phyloP scores from a whole-genome alignment of 1,140 invertebrate species.

The Frieseomelitta varia region DNA sequence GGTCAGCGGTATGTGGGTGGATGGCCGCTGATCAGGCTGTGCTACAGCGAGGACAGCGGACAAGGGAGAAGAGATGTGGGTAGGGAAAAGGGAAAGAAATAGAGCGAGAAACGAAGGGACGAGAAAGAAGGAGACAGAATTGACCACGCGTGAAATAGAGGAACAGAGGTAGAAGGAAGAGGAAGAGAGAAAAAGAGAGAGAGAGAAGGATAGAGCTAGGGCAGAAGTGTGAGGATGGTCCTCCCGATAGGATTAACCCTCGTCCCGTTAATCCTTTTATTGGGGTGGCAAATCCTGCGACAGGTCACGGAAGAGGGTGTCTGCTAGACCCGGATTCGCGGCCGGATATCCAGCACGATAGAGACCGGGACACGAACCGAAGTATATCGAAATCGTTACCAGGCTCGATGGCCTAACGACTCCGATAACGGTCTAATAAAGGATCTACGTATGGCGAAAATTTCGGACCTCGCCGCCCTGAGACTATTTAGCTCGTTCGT shows the following conservation, averaged over 20 bases:
- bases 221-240: conserved; percentile 68
- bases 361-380: conserved; percentile 53
- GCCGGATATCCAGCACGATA: conserved; percentile 58
- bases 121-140: background rate
- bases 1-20: conserved; percentile 45
- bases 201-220: background rate
- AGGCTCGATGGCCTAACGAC: conserved; percentile 52
- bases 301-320: conserved; percentile 73
- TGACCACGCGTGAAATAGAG: conserved; percentile 21
- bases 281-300: conserved; percentile 77
- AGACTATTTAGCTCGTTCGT: background rate
- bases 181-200: conserved; percentile 29
- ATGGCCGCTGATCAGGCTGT: conserved; percentile 59
- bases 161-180: conserved; percentile 18
- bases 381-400: conserved; percentile 63
- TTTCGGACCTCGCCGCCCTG: conserved; percentile 31
- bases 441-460: conserved; percentile 54
- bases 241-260: conserved; percentile 80
- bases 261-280: conserved; percentile 81
- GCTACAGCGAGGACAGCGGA: conserved; percentile 47
- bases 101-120: conserved; percentile 3
- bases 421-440: conserved; percentile 58
- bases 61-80: background rate
- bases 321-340: conserved; percentile 62
- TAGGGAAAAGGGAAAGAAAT: conserved; percentile 25